These are phyloP conservation scores for Muntiacus reevesi DNA, from an alignment of 2,113 vertebrate genomes.

Conservation along the genomic window DNA sequence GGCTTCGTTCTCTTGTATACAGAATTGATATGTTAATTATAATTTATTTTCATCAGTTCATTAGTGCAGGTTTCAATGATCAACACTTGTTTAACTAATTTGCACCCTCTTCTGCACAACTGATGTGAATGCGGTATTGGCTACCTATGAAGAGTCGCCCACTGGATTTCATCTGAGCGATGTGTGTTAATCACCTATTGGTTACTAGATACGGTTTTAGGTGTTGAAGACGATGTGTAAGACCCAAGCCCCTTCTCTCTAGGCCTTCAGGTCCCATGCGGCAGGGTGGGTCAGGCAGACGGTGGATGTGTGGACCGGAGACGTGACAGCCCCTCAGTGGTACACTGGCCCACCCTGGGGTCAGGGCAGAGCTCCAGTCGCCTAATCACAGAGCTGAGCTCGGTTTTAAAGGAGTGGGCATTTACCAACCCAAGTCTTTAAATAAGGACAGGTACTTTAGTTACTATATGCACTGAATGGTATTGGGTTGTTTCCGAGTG, in stretches of 20 bases:
- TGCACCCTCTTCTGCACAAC: not conserved
- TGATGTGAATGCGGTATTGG: not conserved
- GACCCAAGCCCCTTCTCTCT: not conserved
- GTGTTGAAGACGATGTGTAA: not conserved
- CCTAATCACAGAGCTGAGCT: not conserved
- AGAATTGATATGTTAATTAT: conserved; percentile 23
- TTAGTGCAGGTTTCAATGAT: conserved; percentile 13
- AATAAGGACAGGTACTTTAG: not conserved
- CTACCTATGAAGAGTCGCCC: not conserved
- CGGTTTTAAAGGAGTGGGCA: not conserved
- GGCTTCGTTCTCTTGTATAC: not conserved
- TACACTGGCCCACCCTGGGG: fast-evolving
- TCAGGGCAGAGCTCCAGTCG: fast-evolving
- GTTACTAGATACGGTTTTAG: not conserved
- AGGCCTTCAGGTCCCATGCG: not conserved
- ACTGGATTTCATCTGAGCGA: not conserved
- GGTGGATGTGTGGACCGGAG: fast-evolving
- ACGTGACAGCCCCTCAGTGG: not conserved
- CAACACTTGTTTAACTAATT: conserved; percentile 39
- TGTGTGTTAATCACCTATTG: not conserved
- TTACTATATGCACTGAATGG: not conserved
- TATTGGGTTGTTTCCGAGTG: not conserved
- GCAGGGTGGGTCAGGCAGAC: not conserved
- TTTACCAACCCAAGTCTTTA: not conserved
- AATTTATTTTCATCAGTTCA: conserved; percentile 5